Evolutionary conservation across 2,113 vertebrate species (phyloP).

Genomic region (Mesocricetus auratus): DNA sequence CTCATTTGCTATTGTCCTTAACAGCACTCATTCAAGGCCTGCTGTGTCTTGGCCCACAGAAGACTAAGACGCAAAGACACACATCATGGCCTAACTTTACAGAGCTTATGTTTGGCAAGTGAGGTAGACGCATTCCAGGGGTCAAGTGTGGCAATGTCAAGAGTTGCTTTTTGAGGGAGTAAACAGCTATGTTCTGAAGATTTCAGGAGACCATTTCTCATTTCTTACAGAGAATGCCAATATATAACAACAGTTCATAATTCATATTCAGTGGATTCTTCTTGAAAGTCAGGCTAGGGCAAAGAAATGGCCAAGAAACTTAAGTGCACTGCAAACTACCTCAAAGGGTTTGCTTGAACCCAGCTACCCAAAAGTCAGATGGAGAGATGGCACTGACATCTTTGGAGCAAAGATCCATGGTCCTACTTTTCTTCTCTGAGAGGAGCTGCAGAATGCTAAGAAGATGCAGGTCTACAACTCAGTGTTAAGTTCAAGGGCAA

Average conservation of each 20-base stretch:
- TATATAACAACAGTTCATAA: fast-evolving
- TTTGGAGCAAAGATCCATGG: background rate
- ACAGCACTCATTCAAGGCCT: background rate
- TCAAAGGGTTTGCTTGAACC: background rate
- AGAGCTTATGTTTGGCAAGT: background rate
- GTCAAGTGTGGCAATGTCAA: background rate
- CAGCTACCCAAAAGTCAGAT: background rate
- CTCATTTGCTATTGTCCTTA: background rate
- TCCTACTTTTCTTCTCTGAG: background rate
- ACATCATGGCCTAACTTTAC: background rate
- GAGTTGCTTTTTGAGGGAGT: background rate
- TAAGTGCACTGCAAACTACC: background rate
- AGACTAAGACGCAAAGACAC: background rate
- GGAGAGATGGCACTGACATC: background rate
- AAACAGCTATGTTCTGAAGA: background rate
- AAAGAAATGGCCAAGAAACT: background rate
- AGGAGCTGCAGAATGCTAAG: background rate
- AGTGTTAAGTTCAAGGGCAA: background rate
- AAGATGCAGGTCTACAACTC: background rate
- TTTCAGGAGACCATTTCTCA: background rate
- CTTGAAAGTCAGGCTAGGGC: background rate
- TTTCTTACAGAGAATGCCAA: background rate
- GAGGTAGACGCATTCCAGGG: too few species aligned
- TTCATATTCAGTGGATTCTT: background rate
- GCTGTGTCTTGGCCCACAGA: too few species aligned